Percentiles rank a stretch among this genome's conserved stretches.
Evolutionary conservation across 2,888 invertebrate species (phyloP).

Genomic region (Colletes collaris): DNA sequence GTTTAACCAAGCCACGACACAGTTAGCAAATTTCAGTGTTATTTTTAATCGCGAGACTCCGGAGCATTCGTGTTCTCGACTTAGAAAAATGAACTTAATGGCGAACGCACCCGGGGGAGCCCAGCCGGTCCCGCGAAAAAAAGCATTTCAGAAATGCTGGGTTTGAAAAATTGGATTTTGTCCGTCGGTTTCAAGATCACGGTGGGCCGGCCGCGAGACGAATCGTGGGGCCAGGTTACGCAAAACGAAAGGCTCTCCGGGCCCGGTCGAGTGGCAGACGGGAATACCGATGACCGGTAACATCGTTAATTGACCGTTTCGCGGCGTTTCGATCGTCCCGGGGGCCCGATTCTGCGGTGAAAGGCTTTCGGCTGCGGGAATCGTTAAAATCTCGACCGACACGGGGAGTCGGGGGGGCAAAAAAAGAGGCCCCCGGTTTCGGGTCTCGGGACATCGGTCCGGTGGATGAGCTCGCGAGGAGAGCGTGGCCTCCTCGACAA

Average conservation of each 20-base stretch:
- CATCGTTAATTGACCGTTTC: slow-evolving; percentile 32
- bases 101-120: too few species aligned
- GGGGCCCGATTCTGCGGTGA: slow-evolving; percentile 18
- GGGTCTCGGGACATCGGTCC: not conserved
- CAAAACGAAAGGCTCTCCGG: slow-evolving; percentile 17
- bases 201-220: too few species aligned
- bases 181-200: too few species aligned
- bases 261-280: not conserved
- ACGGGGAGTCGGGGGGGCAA: slow-evolving; percentile 13
- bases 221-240: slow-evolving; percentile 8
- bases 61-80: too few species aligned
- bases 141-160: too few species aligned
- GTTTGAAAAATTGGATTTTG: too few species aligned
- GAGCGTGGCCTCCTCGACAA: not conserved
- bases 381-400: slow-evolving; percentile 53
- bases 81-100: too few species aligned
- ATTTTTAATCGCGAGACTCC: too few species aligned
- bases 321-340: slow-evolving; percentile 10
- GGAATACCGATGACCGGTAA: slow-evolving; percentile 23
- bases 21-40: too few species aligned
- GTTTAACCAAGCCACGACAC: too few species aligned
- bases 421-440: slow-evolving; percentile 23
- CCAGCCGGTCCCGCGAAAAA: too few species aligned
- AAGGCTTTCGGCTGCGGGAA: slow-evolving; percentile 42
- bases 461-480: slow-evolving; percentile 7